Evolutionary conservation across 2,797 vertebrate species (phyloP).

Genomic region (Gambusia yucatana): DNA sequence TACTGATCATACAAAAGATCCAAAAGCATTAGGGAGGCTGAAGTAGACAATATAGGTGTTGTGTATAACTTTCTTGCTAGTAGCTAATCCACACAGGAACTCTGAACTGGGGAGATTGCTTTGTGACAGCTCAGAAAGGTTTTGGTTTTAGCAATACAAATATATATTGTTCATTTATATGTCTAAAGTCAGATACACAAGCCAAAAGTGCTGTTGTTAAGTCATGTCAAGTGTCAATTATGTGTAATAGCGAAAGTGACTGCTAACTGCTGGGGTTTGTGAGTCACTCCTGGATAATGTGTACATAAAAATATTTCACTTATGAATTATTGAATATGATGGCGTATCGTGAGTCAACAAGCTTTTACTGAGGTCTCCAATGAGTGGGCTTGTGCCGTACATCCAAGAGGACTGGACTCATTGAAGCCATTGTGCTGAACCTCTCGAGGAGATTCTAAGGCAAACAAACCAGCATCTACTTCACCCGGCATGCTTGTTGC

Average conservation of each 20-base stretch:
- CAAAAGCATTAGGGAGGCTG: conserved; percentile 15
- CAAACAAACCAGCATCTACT: conserved; percentile 54
- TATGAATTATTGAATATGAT: conserved; percentile 59
- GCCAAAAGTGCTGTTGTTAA: conserved; percentile 37
- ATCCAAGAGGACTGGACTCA: conserved; percentile 32
- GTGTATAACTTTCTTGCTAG: conserved; percentile 15
- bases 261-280: conserved; percentile 39
- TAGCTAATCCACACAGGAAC: conserved; percentile 4
- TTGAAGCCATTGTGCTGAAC: conserved; percentile 47
- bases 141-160: conserved; percentile 14
- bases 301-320: conserved; percentile 50
- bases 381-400: conserved; percentile 30
- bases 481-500: conserved; percentile 68
- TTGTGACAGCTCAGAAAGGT: conserved; percentile 12
- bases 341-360: conserved; percentile 46
- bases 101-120: not conserved
- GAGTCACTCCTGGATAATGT: conserved; percentile 58
- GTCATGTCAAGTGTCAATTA: conserved; percentile 53
- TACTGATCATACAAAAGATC: conserved; percentile 15
- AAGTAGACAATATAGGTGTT: conserved; percentile 7
- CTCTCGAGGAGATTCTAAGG: conserved; percentile 37
- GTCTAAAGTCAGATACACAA: conserved; percentile 7
- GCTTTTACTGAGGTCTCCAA: conserved; percentile 22
- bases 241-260: conserved; percentile 33
- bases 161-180: conserved; percentile 9